Evolutionary conservation across 2,113 vertebrate species (phyloP), one percentile per base, ranked within the genome.

Genomic region (Limnothrissa miodon): DNA sequence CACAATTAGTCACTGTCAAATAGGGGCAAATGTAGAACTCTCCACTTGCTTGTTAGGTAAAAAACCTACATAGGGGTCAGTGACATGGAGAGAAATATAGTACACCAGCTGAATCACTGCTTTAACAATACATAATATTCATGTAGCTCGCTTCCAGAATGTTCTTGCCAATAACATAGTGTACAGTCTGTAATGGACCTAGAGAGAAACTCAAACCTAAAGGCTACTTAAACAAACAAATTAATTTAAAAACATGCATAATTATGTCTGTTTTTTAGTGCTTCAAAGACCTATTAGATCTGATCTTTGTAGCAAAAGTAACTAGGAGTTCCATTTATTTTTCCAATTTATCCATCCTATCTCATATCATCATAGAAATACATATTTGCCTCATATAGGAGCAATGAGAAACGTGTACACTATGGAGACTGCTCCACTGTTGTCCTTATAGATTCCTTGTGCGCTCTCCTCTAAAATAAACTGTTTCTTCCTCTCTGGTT

Each of bases 1-100:
- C 92, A 92, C 93, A 95, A 95, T 95, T 95, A 94, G 93, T 95
- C 93, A 94, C 93, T 95, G 94, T 95, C 94, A 95, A 93, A 92
- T 90, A 93, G 93, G 94, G 94, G 94, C 94, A 95, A 94, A 95
- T 94, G 94, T 94, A 93, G 92, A 94, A 94, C 90, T 92, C 90
- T 93, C 87, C 92, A 92, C 93, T 92, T 91, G 92, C 94, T 95
- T 95, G 93, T 94, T 95, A 95, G 93, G 94, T 95, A 94, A 93
- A n/a, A 89, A 94, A 93, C 93, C 93, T 94, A 95, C 94, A 95
- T 89, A 91, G 90, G 85, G 94, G 94, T 94, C 94, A 92, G 83
- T 93, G 93, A 94, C 93, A 94, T 90, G 85, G 89, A 90, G 88
- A 91, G 92, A 92, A 94, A 93, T 92, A 90, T 88, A 90, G 88